A percentile compares a stretch with the other conserved stretches of the same genome.
phyloP scores from a whole-genome alignment of 2,888 invertebrate species.

The Drosophila emarginata region DNA sequence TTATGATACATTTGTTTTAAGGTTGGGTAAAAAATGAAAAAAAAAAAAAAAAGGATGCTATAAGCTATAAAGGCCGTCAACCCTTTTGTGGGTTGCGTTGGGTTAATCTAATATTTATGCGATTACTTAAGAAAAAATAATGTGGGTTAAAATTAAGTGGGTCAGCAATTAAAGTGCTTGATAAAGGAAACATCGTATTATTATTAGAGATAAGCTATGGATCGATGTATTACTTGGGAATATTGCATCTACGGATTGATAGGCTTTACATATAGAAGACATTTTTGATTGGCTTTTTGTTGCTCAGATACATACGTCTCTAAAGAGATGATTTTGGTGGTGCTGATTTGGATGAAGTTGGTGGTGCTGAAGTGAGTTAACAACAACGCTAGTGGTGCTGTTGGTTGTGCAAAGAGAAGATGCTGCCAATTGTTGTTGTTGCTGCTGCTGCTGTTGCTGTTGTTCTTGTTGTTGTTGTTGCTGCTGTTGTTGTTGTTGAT shows the following conservation, averaged over 20 bases:
- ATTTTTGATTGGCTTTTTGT: constrained; percentile 22
- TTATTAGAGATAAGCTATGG: neutral
- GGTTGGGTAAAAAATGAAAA: neutral
- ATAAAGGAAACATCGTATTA: neutral
- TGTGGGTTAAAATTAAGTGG: constrained; percentile 8
- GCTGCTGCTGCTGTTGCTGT: constrained; percentile 46
- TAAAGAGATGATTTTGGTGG: constrained; percentile 83
- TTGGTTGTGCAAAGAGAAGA: constrained; percentile 50
- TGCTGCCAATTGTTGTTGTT: constrained; percentile 65
- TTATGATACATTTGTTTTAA: neutral
- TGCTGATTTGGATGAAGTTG: constrained; percentile 83
- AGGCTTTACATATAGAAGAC: constrained; percentile 7
- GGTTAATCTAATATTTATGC: constrained; percentile 11
- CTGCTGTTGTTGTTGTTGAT: constrained; percentile 51
- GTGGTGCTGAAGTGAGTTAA: constrained; percentile 83
- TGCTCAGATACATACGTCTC: constrained; percentile 82
- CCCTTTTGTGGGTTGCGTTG: constrained; percentile 1
- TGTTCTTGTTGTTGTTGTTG: constrained; percentile 51
- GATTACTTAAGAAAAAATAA: neutral
- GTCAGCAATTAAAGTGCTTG: neutral
- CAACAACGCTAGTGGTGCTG: constrained; percentile 82
- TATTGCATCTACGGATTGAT: too few relatives aligned
- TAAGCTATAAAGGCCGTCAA: neutral
- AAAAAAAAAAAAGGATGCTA: constrained; percentile 4
- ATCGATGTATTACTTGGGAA: too few relatives aligned